Conservation (phyloP, 1,140 invertebrate species). For the Monochamus saltuarius region DNA sequence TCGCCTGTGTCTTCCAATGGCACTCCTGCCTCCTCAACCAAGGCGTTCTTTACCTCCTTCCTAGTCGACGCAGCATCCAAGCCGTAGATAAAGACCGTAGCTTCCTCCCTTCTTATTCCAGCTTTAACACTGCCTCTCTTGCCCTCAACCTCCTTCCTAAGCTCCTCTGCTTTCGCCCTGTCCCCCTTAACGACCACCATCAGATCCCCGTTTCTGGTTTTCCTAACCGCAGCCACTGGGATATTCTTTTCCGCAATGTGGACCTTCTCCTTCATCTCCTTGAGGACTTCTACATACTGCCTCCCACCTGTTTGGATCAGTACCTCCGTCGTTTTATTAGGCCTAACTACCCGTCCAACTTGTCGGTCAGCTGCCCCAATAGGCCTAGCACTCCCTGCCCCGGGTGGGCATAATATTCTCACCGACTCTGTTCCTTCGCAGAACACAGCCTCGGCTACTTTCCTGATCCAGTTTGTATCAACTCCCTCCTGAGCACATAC, state of each 20-base stretch:
- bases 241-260: not conserved
- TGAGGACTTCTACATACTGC: not conserved
- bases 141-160: not conserved
- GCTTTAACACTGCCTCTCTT: not conserved
- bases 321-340: not conserved
- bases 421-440: too few relatives aligned
- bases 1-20: not conserved
- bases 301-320: not conserved
- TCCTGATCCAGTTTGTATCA: too few relatives aligned
- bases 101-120: not conserved
- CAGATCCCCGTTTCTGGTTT: conserved; percentile 4
- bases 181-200: conserved; percentile 1
- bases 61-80: not conserved
- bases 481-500: too few relatives aligned
- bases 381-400: too few relatives aligned
- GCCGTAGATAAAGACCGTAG: not conserved
- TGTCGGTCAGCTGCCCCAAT: too few relatives aligned
- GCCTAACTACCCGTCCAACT: too few relatives aligned
- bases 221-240: not conserved
- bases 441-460: too few relatives aligned
- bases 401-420: too few relatives aligned
- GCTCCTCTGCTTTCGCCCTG: not conserved
- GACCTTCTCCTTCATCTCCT: not conserved
- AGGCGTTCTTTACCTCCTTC: not conserved
- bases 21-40: not conserved